Percentiles rank a stretch among this genome's conserved stretches.
These are phyloP conservation scores for Anorthoa munda DNA, from an alignment of 2,888 invertebrate genomes.

Conservation along the genomic window DNA sequence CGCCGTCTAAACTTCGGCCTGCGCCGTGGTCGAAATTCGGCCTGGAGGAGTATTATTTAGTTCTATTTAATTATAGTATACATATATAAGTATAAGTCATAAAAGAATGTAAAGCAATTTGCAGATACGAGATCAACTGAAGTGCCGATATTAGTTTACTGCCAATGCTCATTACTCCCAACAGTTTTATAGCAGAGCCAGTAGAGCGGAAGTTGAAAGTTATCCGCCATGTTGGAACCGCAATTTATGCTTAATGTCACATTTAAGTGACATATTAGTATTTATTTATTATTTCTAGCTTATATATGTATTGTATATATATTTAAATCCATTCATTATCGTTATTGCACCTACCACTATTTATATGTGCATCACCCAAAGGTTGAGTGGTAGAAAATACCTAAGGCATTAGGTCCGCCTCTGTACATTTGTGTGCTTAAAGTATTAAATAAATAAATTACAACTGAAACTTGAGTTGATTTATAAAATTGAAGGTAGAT, in stretches of 20 bases:
- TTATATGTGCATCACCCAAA: too few relatives aligned
- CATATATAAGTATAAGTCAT: not conserved
- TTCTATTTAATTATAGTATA: not conserved
- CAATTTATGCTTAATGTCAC: constrained; percentile 28
- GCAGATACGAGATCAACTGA: constrained; percentile 6
- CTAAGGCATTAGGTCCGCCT: too few relatives aligned
- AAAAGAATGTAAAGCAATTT: constrained; percentile 11
- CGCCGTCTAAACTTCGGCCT: too few relatives aligned
- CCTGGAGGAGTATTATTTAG: not conserved
- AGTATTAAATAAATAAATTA: not conserved
- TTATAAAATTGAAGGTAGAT: not conserved
- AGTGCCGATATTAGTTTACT: constrained; percentile 23
- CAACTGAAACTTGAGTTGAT: not conserved
- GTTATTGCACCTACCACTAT: too few relatives aligned
- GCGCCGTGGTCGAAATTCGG: too few relatives aligned
- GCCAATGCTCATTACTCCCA: not conserved
- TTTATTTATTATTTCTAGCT: too few relatives aligned
- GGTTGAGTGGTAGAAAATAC: too few relatives aligned
- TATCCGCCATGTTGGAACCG: constrained; percentile 33
- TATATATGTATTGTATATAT: too few relatives aligned
- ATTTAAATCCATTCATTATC: too few relatives aligned
- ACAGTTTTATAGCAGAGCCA: constrained; percentile 28
- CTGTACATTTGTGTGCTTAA: too few relatives aligned
- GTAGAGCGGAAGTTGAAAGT: constrained; percentile 29
- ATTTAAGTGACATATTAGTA: constrained; percentile 12